Base-by-base conservation (phyloP, 2,113 vertebrate genomes). In the Montifringilla adamsi region DNA sequence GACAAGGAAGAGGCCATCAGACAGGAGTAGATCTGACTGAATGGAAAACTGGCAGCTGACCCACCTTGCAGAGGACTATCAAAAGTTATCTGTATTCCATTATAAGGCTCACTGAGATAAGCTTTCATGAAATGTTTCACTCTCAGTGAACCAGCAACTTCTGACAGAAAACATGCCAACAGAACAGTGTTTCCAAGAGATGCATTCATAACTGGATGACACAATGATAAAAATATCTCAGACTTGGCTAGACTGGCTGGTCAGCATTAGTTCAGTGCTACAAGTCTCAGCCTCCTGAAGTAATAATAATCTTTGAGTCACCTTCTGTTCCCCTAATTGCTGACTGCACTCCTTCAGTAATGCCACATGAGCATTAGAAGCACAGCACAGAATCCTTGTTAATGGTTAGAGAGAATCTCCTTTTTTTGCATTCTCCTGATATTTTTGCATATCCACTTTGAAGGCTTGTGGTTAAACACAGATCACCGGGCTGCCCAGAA, bases 91-190 rank as follows among this genome's bases (percentile, higher is more conserved):
- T 96, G 91, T 86, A 41, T 87, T 87, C 55, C 43, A 89, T 93
- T 97, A 84, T 50, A 89, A 89, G 60, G 52, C 86, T 95, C 2
- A 12, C 91, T 87, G 89, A 94, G 91, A 93, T 94, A 94, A 93
- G 68, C 86, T 81, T 92, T 90, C 43, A 49, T 74, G 26, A 96
- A 96, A 93, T 89, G 56, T 74, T 96, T 93, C 91, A 78, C 69
- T 92, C 60, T 89, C 90, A 89, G 66, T 84, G 91, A 97, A 92
- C 89, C 96, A 92, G 83, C 64, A 95, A 87, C 56, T 94, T 92
- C 28, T 84, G 86, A 90, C 91, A 93, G 95, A 93, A 93, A 90
- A 43, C 68, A 72, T 74, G 83, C 84, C 94, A 95, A 35, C 30
- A 75, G 83, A 89, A 84, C 44, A 35, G 68, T 0, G 35, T 86